These are phyloP conservation scores for Sebastes schlegelii DNA, from an alignment of 2,113 vertebrate species.

Conservation along the genomic window DNA sequence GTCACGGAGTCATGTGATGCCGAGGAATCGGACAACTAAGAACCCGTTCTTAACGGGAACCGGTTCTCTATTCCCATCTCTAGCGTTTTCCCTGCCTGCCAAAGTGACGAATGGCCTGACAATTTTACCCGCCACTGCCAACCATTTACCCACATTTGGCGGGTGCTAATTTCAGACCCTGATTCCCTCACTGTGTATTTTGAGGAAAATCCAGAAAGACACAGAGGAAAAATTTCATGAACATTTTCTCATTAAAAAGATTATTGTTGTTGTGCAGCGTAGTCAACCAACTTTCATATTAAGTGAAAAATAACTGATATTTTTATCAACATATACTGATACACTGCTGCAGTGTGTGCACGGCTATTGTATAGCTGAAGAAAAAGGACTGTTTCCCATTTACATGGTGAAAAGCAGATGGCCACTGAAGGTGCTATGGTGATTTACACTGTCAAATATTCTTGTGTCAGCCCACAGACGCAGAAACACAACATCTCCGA, in stretches of 20 bases:
- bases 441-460: background rate
- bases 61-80: too few species aligned
- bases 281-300: background rate
- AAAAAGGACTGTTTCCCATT: background rate
- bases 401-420: slow-evolving; percentile 60
- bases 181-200: background rate
- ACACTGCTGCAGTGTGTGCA: background rate
- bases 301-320: background rate
- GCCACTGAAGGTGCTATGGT: slow-evolving; percentile 48
- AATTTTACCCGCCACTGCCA: too few species aligned
- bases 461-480: fast-evolving
- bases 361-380: background rate
- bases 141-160: too few species aligned
- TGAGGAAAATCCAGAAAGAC: background rate
- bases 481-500: slow-evolving; percentile 55
- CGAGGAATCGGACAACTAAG: too few species aligned
- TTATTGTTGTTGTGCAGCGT: background rate
- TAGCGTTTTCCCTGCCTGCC: too few species aligned
- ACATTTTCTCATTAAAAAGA: background rate
- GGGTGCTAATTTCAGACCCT: too few species aligned
- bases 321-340: background rate
- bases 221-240: background rate
- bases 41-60: too few species aligned
- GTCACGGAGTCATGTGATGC: too few species aligned
- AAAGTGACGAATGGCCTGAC: too few species aligned